Base-by-base conservation (phyloP, 1,140 invertebrate species). In the Drosophila lacteicornis region DNA sequence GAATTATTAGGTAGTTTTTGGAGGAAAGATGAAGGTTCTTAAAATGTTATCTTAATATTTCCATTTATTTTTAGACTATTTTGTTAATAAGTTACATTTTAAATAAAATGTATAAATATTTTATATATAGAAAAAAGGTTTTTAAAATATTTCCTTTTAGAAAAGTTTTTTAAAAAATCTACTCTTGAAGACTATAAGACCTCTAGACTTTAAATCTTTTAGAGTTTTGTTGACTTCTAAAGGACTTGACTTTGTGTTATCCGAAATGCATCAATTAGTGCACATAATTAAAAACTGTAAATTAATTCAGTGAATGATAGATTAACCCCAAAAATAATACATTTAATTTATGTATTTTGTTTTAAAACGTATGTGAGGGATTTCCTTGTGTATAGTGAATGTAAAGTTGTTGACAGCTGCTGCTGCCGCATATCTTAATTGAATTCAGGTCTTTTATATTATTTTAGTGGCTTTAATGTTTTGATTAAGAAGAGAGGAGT, bases 391-490 rank as follows among this genome's bases (percentile, higher is more conserved):
- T n/a, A 65, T 40, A 33, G 55, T 42, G 38, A 60, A 65, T 58
- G 22, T 43, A 60, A 65, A 60, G 55, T 60, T 60, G 61, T 60
- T 60, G 55, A 60, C 61, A 65, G 55, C 19, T 60, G 51, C 55
- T 57, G 22, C 13, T 43, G 17, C 61, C 30, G 61, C 55, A 43
- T 43, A 60, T 43, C 27, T 60, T 59, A 30, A 65, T 38, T 22
- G 36, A n/a, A 38, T 65, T 60, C 55, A 61, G 38, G 55, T 65
- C 25, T 65, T 65, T 65, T 60, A 65, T 60, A 60, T 60, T 65
- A 60, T 43, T 33, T 65, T 59, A n/a, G 30, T 53, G 30, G 38
- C 17, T 19, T 63, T 33, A 63, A 63, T 60, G 61, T 43, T 60
- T 60, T 60, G 25, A 59, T 43, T 65, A 60, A 43, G 13, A 22